These are phyloP conservation scores for Lypha dubia DNA, from an alignment of 2,888 invertebrate species.

Conservation along the genomic window DNA sequence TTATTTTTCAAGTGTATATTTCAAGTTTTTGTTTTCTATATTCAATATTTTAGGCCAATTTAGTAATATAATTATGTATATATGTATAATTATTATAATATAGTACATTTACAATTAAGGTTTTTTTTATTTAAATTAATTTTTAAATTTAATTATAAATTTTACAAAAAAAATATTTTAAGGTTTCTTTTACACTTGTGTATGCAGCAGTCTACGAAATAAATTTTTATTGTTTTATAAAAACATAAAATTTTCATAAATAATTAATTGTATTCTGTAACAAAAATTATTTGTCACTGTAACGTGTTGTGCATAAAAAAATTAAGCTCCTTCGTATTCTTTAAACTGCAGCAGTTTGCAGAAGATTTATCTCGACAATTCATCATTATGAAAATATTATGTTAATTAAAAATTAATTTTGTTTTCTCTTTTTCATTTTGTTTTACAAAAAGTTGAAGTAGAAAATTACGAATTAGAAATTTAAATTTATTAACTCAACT, in stretches of 20 bases:
- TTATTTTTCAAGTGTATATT: conserved; percentile 70
- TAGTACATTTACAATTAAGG: conserved; percentile 71
- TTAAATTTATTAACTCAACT: conserved; percentile 55
- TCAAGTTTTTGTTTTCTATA: conserved; percentile 71
- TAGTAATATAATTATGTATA: conserved; percentile 47
- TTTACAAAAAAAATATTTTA: conserved; percentile 64
- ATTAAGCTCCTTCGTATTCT: too few relatives aligned
- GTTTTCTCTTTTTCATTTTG: conserved; percentile 11
- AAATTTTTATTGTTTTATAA: conserved; percentile 42
- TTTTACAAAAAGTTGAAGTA: conserved; percentile 17
- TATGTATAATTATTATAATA: conserved; percentile 68
- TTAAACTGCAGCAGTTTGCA: too few relatives aligned
- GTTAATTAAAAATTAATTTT: background rate
- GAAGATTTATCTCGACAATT: too few relatives aligned
- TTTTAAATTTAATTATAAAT: conserved; percentile 69
- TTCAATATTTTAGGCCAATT: conserved; percentile 64
- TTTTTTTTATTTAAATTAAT: conserved; percentile 63
- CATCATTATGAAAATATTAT: background rate
- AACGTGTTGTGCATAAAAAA: too few relatives aligned
- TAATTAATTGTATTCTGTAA: background rate
- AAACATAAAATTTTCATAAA: conserved; percentile 13
- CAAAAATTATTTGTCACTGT: too few relatives aligned
- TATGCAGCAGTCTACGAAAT: conserved; percentile 73
- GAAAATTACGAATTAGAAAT: conserved; percentile 28
- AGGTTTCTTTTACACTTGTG: conserved; percentile 63